Conservation (phyloP, 2,888 invertebrate species). For the Drosophila prostipennis region DNA sequence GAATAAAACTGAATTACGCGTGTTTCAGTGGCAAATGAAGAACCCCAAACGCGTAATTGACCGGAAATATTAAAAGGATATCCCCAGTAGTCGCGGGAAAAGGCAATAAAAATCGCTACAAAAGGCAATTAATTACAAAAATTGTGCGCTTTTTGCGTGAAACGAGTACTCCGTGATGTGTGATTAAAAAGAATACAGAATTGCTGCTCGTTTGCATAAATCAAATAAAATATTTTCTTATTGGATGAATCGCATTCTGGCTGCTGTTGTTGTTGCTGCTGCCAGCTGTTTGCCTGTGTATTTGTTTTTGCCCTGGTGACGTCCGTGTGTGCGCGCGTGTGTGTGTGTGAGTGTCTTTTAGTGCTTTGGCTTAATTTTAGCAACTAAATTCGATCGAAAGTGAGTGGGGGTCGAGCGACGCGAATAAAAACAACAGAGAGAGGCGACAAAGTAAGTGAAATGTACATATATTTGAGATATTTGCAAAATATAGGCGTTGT, state of each 20-base stretch:
- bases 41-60: background rate
- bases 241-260: slow-evolving; percentile 51
- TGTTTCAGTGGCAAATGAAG: background rate
- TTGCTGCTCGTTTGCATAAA: slow-evolving; percentile 44
- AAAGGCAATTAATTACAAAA: slow-evolving; percentile 13
- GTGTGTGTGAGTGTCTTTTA: slow-evolving; percentile 31
- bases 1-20: background rate
- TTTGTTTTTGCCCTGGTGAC: slow-evolving; percentile 47
- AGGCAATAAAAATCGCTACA: slow-evolving; percentile 21
- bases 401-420: slow-evolving; percentile 43
- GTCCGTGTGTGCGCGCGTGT: slow-evolving; percentile 24
- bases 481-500: slow-evolving; percentile 12
- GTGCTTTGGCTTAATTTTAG: slow-evolving; percentile 64
- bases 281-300: slow-evolving; percentile 67
- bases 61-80: slow-evolving; percentile 25
- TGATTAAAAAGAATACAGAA: slow-evolving; percentile 27
- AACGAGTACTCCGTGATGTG: slow-evolving; percentile 15
- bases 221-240: slow-evolving; percentile 54
- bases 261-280: slow-evolving; percentile 48
- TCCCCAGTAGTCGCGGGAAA: slow-evolving; percentile 15
- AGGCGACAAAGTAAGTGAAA: slow-evolving; percentile 20
- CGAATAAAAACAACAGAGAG: slow-evolving; percentile 17
- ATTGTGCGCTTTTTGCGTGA: slow-evolving; percentile 27
- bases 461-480: slow-evolving; percentile 7
- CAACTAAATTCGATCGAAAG: slow-evolving; percentile 62